Evolutionary conservation across 1,140 invertebrate species (phyloP).

Genomic region (Calliphora vicina): DNA sequence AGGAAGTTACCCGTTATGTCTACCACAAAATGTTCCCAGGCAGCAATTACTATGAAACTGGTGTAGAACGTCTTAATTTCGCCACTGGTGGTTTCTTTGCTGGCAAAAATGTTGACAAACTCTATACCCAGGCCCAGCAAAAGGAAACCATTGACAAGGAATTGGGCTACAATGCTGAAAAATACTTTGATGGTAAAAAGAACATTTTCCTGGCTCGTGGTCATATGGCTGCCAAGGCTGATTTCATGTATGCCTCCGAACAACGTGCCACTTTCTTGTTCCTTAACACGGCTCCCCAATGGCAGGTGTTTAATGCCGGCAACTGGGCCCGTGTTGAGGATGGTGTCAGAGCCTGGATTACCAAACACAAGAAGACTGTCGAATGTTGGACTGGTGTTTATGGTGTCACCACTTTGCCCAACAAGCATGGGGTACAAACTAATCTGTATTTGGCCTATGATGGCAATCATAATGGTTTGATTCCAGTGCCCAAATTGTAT

Average conservation of each 20-base stretch:
- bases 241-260: constrained; percentile 70
- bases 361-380: not conserved
- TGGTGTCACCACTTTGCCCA: constrained; percentile 65
- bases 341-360: constrained; percentile 60
- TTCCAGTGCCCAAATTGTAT: constrained; percentile 69
- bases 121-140: constrained; percentile 58
- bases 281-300: constrained; percentile 71
- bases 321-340: constrained; percentile 70
- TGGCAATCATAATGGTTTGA: constrained; percentile 52
- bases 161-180: constrained; percentile 50
- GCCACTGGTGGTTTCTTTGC: constrained; percentile 53
- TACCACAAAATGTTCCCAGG: constrained; percentile 55
- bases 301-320: constrained; percentile 72
- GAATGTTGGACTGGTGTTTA: constrained; percentile 69
- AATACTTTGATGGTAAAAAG: constrained; percentile 49
- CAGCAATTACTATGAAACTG: constrained; percentile 57
- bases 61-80: constrained; percentile 60
- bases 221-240: constrained; percentile 74
- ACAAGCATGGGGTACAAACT: constrained; percentile 62
- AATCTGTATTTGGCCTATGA: constrained; percentile 65
- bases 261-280: constrained; percentile 74
- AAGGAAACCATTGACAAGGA: constrained; percentile 51
- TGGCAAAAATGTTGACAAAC: constrained; percentile 54
- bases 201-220: constrained; percentile 68
- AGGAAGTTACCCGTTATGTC: constrained; percentile 62